A percentile compares a stretch with the other conserved stretches of the same genome.
Conservation (phyloP, 2,797 vertebrate genomes). For the Microctenopoma stevenorrisi region DNA sequence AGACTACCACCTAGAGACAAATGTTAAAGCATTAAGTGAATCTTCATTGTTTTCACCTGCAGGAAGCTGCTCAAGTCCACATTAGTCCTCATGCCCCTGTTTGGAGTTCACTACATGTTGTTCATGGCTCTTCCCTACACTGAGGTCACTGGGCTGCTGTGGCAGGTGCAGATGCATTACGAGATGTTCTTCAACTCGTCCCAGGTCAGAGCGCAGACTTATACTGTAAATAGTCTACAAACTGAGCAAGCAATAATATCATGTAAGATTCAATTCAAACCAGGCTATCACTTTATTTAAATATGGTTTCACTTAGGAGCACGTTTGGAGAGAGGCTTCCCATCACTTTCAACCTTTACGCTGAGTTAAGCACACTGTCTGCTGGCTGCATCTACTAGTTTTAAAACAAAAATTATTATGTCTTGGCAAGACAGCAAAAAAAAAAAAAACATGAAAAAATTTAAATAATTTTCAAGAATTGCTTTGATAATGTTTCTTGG, state of each 20-base stretch:
- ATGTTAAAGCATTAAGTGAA: background rate
- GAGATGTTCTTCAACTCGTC: constrained; percentile 92
- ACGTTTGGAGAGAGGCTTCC: no score
- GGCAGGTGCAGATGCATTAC: constrained; percentile 92
- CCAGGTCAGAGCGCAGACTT: constrained; percentile 76
- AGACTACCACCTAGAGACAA: background rate
- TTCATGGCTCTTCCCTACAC: constrained; percentile 90
- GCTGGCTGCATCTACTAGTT: no score
- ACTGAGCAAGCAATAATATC: background rate
- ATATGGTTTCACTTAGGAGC: no score
- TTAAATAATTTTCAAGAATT: background rate
- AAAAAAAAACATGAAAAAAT: no score
- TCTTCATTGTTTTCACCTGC: constrained; percentile 19
- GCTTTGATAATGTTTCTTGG: background rate
- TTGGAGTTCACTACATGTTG: constrained; percentile 90
- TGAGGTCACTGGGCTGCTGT: constrained; percentile 84
- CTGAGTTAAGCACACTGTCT: no score
- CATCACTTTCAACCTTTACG: no score
- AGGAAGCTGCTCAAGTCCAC: constrained; percentile 90
- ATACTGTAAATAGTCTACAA: background rate
- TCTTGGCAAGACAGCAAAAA: no score
- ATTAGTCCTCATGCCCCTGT: constrained; percentile 88
- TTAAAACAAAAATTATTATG: no score
- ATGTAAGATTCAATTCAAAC: no score
- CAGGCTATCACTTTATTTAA: no score